Evolutionary conservation across 2,888 invertebrate genomes (phyloP).

Genomic region (Biston stratarius): DNA sequence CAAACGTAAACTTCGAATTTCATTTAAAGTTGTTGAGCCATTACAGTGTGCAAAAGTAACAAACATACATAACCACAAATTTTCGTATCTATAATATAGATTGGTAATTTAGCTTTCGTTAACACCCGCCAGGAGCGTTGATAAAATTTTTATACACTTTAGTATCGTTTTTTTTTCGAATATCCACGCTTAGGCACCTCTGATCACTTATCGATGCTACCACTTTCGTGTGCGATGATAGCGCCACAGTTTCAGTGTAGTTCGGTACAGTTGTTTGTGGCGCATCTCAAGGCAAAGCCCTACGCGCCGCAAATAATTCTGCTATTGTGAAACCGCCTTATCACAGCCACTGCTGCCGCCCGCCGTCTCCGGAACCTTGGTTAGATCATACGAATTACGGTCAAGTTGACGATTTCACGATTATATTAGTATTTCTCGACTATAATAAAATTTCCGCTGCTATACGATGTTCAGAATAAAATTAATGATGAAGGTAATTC

Average conservation of each 20-base stretch:
- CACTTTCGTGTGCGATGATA: constrained; percentile 69
- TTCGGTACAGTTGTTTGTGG: constrained; percentile 80
- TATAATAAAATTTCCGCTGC: constrained; percentile 71
- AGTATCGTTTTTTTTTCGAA: no score
- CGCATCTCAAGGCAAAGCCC: constrained; percentile 81
- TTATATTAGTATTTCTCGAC: constrained; percentile 66
- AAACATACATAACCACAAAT: no score
- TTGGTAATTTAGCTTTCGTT: no score
- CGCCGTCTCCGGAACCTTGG: constrained; percentile 68
- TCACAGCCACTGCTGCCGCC: constrained; percentile 67
- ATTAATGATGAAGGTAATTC: constrained; percentile 38
- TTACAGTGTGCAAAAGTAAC: no score
- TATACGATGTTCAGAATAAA: constrained; percentile 35
- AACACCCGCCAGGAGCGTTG: no score
- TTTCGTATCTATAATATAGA: no score
- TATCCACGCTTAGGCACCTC: no score
- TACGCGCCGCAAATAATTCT: constrained; percentile 85
- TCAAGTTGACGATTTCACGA: constrained; percentile 84
- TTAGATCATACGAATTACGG: constrained; percentile 84
- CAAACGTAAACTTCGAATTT: no score
- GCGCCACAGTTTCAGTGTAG: constrained; percentile 72
- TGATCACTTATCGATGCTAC: constrained; percentile 3
- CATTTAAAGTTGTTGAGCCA: no score
- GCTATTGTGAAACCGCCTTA: constrained; percentile 84
- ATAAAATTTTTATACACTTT: no score